Evolutionary conservation across 2,113 vertebrate species (phyloP), one percentile per base, ranked within the genome.

Genomic region (Lamprologus tigripictilis): DNA sequence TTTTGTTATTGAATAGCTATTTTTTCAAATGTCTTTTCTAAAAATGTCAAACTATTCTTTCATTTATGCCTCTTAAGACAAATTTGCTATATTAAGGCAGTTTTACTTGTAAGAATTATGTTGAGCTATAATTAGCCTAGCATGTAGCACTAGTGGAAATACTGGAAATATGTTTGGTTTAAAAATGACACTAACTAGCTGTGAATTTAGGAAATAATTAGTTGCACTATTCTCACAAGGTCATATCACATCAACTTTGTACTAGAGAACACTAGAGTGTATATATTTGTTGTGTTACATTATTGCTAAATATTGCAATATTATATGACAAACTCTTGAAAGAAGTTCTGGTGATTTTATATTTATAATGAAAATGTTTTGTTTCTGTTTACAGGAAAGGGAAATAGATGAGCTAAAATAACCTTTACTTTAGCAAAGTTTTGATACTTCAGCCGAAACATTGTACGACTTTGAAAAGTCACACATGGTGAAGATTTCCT

Each of bases 401-500:
- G 40, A 76, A 33, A 47, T 47, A 47, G 26, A 76, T 76, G 54
- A 19, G 17, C 26, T 51, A 78, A 51, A 13, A 51, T 51, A 51
- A 31, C 26, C 71, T 83, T 81, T 19, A 81, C 76, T 86, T 82
- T 61, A 66, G 49, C 10, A 17, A 73, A 90, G 76, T 68, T 11
- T 14, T 51, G 80, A 28, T 16, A 35, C 19, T 42, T 81, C 80
- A 51, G 80, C 19, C 3, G 1, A 63, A 85, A 73, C 54, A 55
- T 68, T 76, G 35, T 31, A 47, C 9, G 90, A 87, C 89, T 85
- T 85, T 88, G 63, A 82, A 84, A 89, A 83, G 87, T 85, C 42
- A 49, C 57, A 58, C 42, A n/a, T 78, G 51, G 26, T 82, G 17
- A 89, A 84, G 71, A 51, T 80, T 26, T 58, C n/a, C 76, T 11